Percentiles rank a stretch among this genome's conserved stretches.
Conservation (phyloP, 2,113 vertebrate genomes). For the Piliocolobus tephrosceles region DNA sequence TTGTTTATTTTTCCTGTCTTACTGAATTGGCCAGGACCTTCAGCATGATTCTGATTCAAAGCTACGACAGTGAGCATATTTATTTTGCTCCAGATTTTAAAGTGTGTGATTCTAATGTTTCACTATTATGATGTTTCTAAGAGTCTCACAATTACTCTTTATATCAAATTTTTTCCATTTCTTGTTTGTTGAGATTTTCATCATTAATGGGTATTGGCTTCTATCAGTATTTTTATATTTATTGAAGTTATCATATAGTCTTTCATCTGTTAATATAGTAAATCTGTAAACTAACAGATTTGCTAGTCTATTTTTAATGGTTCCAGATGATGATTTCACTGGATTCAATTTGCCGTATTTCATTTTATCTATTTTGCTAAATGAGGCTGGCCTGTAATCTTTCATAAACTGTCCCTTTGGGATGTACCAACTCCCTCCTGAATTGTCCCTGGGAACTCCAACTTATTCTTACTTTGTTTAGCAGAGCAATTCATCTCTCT, state of each 20-base stretch:
- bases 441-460: neutral
- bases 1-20: neutral
- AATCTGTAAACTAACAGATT: neutral
- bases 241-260: neutral
- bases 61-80: neutral
- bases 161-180: neutral
- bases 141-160: neutral
- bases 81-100: neutral
- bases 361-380: neutral
- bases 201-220: neutral
- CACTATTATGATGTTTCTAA: neutral
- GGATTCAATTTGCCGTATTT: neutral
- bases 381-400: neutral
- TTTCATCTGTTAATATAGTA: neutral
- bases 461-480: neutral
- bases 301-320: neutral
- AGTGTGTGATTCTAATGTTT: neutral
- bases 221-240: neutral
- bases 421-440: neutral
- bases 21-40: neutral
- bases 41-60: neutral
- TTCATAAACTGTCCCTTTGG: neutral
- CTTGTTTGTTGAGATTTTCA: neutral
- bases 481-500: neutral
- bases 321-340: neutral